Evolutionary conservation across 2,888 invertebrate species (phyloP).

Genomic region (Troglohyphantes excavatus): DNA sequence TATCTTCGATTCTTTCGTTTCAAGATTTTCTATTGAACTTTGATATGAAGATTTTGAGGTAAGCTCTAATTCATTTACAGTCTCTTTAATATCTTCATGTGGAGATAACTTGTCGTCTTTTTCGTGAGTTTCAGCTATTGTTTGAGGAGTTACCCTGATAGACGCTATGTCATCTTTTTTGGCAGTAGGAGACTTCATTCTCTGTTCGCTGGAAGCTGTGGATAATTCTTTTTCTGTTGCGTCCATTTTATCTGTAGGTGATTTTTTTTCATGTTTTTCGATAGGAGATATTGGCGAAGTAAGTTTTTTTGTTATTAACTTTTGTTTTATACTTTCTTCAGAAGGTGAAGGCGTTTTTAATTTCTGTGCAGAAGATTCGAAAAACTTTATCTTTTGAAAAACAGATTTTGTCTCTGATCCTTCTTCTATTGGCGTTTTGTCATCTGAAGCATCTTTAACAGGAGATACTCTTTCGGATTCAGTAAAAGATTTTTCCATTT

Average conservation of each 20-base stretch:
- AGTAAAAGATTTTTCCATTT: slow-evolving; percentile 9
- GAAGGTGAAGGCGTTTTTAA: not conserved
- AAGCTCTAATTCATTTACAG: too few relatives aligned
- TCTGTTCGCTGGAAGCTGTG: not conserved
- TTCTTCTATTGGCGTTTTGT: not conserved
- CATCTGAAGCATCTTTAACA: not conserved
- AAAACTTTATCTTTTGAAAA: slow-evolving; percentile 5
- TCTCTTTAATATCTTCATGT: too few relatives aligned
- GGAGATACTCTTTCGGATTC: not conserved
- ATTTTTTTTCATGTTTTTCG: not conserved
- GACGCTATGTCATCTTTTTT: not conserved
- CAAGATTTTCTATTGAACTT: too few relatives aligned
- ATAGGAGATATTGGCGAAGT: not conserved
- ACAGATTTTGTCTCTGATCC: not conserved
- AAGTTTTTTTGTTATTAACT: not conserved
- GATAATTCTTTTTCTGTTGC: not conserved
- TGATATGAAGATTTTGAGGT: too few relatives aligned
- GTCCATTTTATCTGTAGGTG: not conserved
- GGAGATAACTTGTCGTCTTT: too few relatives aligned
- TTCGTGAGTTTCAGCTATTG: not conserved
- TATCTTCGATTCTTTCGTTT: too few relatives aligned
- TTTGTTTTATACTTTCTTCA: slow-evolving; percentile 1
- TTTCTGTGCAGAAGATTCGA: slow-evolving; percentile 6
- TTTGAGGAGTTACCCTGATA: not conserved
- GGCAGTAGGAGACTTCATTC: too few relatives aligned